A percentile compares a stretch with the other conserved stretches of the same genome.
Conservation (phyloP, 1,140 invertebrate species). For the Ylistrum balloti region DNA sequence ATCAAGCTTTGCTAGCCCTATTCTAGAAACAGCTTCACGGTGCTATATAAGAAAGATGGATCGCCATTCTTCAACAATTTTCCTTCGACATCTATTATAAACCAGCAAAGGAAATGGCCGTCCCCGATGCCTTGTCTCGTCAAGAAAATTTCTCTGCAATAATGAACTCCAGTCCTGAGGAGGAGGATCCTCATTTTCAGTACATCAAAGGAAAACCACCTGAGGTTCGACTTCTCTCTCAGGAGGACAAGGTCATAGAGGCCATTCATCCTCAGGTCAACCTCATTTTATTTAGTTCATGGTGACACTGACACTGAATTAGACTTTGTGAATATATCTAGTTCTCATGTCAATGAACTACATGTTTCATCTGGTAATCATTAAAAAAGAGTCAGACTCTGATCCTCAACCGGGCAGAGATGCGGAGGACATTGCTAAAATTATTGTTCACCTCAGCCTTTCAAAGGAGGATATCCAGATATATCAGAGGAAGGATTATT, state of each 20-base stretch:
- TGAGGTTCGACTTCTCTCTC: too few species aligned
- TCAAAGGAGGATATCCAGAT: too few species aligned
- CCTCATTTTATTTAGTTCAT: neutral
- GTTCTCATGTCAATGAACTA: too few species aligned
- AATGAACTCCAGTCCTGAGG: conserved; percentile 30
- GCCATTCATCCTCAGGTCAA: neutral
- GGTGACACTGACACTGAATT: neutral
- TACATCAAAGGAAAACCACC: neutral
- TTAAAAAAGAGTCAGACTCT: too few species aligned
- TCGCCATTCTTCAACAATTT: conserved; percentile 50
- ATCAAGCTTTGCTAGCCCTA: conserved; percentile 52
- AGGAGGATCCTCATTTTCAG: conserved; percentile 39
- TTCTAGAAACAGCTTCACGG: conserved; percentile 51
- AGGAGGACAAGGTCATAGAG: neutral
- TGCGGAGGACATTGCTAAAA: too few species aligned
- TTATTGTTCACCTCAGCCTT: too few species aligned
- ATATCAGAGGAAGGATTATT: neutral
- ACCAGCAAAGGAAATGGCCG: conserved; percentile 5
- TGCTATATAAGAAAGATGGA: conserved; percentile 53
- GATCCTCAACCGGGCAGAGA: too few species aligned
- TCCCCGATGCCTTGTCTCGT: neutral
- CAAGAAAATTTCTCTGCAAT: neutral
- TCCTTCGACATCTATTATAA: conserved; percentile 44
- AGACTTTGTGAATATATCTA: too few species aligned
- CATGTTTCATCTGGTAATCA: too few species aligned